A percentile compares a stretch with the other conserved stretches of the same genome.
These are phyloP conservation scores for Diaphora mendica DNA, from an alignment of 2,888 invertebrate species.

Conservation along the genomic window DNA sequence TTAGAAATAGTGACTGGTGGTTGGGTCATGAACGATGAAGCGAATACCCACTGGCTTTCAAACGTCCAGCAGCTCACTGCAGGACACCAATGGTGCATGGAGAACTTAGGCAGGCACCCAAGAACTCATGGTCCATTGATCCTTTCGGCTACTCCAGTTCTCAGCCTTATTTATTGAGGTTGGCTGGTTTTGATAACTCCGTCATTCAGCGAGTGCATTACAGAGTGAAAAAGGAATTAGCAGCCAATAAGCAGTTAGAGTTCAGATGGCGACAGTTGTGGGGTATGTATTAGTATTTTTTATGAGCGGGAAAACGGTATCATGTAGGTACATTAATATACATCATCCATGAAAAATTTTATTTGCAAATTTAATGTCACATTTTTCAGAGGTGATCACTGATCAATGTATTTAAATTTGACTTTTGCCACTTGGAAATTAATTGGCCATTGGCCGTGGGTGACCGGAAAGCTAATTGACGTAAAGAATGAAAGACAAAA, in stretches of 20 bases:
- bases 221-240: slow-evolving; percentile 96
- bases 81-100: slow-evolving; percentile 97
- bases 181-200: slow-evolving; percentile 93
- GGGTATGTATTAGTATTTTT: slow-evolving; percentile 86
- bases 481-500: too few relatives aligned
- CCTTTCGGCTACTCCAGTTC: slow-evolving; percentile 97
- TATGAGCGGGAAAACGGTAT: too few relatives aligned
- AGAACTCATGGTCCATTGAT: slow-evolving; percentile 96
- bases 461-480: too few relatives aligned
- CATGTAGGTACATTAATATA: too few relatives aligned
- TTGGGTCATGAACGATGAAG: slow-evolving; percentile 99
- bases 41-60: slow-evolving; percentile 97
- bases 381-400: neutral
- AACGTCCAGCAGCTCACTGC: slow-evolving; percentile 96
- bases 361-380: too few relatives aligned
- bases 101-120: slow-evolving; percentile 92
- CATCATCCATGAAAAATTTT: too few relatives aligned
- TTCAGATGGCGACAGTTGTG: slow-evolving; percentile 98
- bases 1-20: slow-evolving; percentile 99
- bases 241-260: slow-evolving; percentile 93
- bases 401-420: neutral
- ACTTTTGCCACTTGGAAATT: neutral
- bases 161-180: slow-evolving; percentile 93
- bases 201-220: slow-evolving; percentile 97
- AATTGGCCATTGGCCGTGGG: too few relatives aligned